These are phyloP conservation scores for Zingel zingel DNA, from an alignment of 2,113 vertebrate species.

Conservation along the genomic window DNA sequence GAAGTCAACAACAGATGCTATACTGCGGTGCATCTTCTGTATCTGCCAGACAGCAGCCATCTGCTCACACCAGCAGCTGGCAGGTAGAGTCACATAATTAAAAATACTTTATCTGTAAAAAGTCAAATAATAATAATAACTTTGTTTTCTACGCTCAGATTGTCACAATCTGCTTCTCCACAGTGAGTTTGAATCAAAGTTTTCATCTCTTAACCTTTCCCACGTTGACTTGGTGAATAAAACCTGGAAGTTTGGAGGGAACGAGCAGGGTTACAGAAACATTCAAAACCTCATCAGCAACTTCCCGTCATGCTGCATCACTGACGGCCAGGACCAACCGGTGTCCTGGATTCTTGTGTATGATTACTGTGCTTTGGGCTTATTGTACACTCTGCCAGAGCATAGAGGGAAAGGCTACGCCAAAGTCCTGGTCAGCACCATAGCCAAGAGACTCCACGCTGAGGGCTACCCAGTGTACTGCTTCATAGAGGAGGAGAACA, in stretches of 20 bases:
- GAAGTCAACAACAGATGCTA: conserved; percentile 23
- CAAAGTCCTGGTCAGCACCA: conserved; percentile 68
- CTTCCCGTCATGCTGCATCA: conserved; percentile 76
- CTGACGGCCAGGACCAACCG: conserved; percentile 41
- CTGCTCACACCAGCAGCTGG: conserved; percentile 47
- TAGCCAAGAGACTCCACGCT: conserved; percentile 71
- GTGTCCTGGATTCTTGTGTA: conserved; percentile 78
- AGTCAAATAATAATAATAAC: neutral
- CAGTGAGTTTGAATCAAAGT: conserved; percentile 71
- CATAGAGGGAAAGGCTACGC: conserved; percentile 80
- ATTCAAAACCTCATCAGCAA: conserved; percentile 49
- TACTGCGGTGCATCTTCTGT: conserved; percentile 57
- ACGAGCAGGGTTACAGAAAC: neutral
- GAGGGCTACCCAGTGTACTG: conserved; percentile 78
- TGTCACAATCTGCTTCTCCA: neutral
- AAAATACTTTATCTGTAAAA: neutral
- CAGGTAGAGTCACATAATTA: conserved; percentile 48
- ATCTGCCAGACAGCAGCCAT: conserved; percentile 59
- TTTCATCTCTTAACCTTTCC: conserved; percentile 59
- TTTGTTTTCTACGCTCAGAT: neutral
- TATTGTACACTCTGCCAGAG: conserved; percentile 74
- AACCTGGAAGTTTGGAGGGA: conserved; percentile 79
- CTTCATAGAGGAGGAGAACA: conserved; percentile 78
- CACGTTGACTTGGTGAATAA: conserved; percentile 73
- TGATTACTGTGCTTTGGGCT: conserved; percentile 72